Percentiles rank a stretch among this genome's conserved stretches.
phyloP scores from a whole-genome alignment of 2,113 vertebrate genomes.

The Chitala chitala region DNA sequence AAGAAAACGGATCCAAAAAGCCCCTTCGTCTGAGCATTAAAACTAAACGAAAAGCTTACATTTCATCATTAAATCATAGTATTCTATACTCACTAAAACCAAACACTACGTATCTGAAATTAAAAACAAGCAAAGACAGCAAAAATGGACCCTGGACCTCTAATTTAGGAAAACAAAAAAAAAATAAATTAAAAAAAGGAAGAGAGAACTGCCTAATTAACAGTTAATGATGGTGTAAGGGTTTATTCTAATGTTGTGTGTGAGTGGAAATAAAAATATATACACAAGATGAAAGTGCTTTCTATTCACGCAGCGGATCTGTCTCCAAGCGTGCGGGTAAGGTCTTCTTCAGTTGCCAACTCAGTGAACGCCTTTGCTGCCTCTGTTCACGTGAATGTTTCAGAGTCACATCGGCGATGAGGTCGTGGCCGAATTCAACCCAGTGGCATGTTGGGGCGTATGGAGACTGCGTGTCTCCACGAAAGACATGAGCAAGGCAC shows the following conservation, averaged over 20 bases:
- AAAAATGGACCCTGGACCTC: neutral
- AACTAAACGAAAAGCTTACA: neutral
- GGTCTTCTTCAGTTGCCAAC: too few species aligned
- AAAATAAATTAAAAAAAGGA: neutral
- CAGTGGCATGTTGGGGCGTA: neutral
- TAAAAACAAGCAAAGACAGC: neutral
- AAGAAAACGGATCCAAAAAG: neutral
- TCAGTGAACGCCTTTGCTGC: too few species aligned
- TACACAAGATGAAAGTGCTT: slow-evolving; percentile 46
- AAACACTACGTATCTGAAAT: too few species aligned
- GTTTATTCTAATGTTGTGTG: too few species aligned
- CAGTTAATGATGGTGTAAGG: too few species aligned
- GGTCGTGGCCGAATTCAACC: neutral
- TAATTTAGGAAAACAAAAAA: neutral
- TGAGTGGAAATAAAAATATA: slow-evolving; percentile 26
- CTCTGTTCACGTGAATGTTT: slow-evolving; percentile 5
- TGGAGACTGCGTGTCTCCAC: too few species aligned
- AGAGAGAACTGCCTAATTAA: too few species aligned
- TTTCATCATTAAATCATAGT: neutral
- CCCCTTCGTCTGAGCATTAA: too few species aligned
- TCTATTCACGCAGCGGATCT: too few species aligned
- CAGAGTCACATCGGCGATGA: neutral
- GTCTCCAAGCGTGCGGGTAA: too few species aligned
- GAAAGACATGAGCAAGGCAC: slow-evolving; percentile 9
- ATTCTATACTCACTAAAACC: neutral